Evolutionary conservation across 2,113 vertebrate species (phyloP).

Genomic region (Penelope pileata): DNA sequence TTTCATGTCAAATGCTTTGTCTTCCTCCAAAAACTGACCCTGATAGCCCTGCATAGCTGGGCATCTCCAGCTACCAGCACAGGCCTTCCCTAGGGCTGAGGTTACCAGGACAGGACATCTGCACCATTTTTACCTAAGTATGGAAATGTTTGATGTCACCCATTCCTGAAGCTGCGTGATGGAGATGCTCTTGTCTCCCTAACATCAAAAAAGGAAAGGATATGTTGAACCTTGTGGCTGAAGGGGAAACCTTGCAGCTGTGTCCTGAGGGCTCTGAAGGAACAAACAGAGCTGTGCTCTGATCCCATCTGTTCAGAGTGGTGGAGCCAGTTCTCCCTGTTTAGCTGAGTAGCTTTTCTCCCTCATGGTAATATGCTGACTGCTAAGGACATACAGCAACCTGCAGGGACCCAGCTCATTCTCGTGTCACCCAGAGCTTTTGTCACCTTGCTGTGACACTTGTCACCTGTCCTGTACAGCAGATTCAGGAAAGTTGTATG

Average conservation of each 20-base stretch:
- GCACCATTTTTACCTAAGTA: not conserved
- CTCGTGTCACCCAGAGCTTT: not conserved
- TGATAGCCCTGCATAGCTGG: not conserved
- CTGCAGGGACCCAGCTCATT: not conserved
- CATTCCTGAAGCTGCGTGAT: not conserved
- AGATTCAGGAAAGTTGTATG: not conserved
- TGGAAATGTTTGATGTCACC: not conserved
- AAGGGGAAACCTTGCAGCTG: not conserved
- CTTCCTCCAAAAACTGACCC: not conserved
- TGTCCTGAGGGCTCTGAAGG: not conserved
- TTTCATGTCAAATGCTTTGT: not conserved
- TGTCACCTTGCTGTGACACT: not conserved
- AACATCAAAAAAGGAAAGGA: not conserved
- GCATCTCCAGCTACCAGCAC: not conserved
- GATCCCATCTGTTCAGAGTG: not conserved
- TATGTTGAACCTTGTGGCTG: not conserved
- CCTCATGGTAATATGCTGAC: not conserved
- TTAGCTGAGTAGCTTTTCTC: not conserved
- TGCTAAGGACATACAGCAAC: not conserved
- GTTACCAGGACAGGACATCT: not conserved
- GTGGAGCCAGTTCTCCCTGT: not conserved
- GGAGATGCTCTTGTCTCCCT: not conserved
- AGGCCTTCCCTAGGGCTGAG: not conserved
- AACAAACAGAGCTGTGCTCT: not conserved
- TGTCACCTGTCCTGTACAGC: slow-evolving; percentile 3